Percentiles rank a stretch among this genome's conserved stretches.
phyloP scores from a whole-genome alignment of 2,113 vertebrate species.

The Microcebus jonahi region DNA sequence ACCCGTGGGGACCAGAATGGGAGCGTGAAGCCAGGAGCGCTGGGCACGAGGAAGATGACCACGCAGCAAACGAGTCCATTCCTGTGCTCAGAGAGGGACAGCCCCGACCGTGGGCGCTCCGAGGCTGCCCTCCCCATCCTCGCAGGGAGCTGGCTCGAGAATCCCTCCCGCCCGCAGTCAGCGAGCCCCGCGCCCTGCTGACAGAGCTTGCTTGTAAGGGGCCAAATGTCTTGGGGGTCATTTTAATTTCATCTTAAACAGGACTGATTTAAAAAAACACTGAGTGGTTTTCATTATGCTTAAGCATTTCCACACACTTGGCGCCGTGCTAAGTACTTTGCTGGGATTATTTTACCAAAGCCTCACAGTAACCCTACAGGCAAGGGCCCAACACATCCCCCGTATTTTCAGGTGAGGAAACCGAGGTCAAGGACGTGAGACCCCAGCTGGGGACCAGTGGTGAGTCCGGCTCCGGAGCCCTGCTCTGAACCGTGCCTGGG shows the following conservation, averaged over 20 bases:
- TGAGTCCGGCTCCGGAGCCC: background rate
- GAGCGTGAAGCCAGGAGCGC: background rate
- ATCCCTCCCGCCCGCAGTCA: background rate
- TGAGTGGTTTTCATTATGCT: background rate
- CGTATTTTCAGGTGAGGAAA: background rate
- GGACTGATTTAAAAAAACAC: background rate
- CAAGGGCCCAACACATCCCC: background rate
- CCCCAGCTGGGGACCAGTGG: too few relatives aligned
- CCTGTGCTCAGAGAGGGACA: fast-evolving
- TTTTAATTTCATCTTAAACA: background rate
- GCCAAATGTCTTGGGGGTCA: background rate
- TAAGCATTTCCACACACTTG: background rate
- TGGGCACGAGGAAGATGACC: too few relatives aligned
- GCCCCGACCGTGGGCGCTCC: fast-evolving
- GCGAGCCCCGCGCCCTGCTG: background rate
- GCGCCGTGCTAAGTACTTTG: background rate
- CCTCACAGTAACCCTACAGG: too few relatives aligned
- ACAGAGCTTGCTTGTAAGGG: background rate
- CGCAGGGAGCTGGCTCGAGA: background rate
- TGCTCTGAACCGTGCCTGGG: background rate
- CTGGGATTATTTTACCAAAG: background rate
- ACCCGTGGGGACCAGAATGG: fast-evolving
- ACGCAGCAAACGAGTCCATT: background rate
- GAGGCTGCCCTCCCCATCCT: background rate
- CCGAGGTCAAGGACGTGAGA: background rate